Base-by-base conservation (phyloP, 2,888 invertebrate species). In the Creontiades dilutus region DNA sequence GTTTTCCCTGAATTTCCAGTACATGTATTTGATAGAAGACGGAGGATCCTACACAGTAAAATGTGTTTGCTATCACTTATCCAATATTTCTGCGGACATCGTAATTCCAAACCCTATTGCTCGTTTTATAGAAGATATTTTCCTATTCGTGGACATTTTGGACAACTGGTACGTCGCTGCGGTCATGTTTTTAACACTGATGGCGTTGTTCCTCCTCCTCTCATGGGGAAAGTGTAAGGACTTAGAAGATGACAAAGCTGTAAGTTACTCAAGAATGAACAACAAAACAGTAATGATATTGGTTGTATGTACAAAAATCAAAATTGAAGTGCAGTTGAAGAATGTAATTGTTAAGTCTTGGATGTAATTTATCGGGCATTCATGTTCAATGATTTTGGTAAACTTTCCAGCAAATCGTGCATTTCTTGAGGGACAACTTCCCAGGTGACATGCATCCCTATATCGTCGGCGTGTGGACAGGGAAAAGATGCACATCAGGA, bases 151-250 rank as follows among this genome's bases (percentile, higher is more conserved):
- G 5, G 28, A 14, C 28, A 12, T 80, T 19, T 4, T 2, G 46
- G 80, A 80, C 80, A 80, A 80, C 19, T 37, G 9, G 16, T 80
- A 80, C 80, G 80, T 80, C 5, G 80, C 80, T 7, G 16, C 37
- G 16, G n/a, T 28, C 16, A 80, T 80, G 37, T 7, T 47, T 13
- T 16, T 28, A 16, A 28, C 28, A n/a, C 47, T 80, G 5, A 0
- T 80, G 14, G 14, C 37, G 47, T 80, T 28, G n/a, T 37, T 80
- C 16, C 7, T 3, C 2, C 47, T 47, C 16, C 47, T 80, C 16
- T 28, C 28, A 12, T 80, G 80, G 80, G 80, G 80, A 0, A 80
- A 46, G n/a, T 3, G 13, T 27, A 80, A 28, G 7, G 80, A 80
- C 47, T 13, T n/a, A 5, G 28, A 28, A 12, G 80, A 80, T 19